Evolutionary conservation across 2,888 invertebrate species (phyloP).

Genomic region (Heteromyza rotundicornis): DNA sequence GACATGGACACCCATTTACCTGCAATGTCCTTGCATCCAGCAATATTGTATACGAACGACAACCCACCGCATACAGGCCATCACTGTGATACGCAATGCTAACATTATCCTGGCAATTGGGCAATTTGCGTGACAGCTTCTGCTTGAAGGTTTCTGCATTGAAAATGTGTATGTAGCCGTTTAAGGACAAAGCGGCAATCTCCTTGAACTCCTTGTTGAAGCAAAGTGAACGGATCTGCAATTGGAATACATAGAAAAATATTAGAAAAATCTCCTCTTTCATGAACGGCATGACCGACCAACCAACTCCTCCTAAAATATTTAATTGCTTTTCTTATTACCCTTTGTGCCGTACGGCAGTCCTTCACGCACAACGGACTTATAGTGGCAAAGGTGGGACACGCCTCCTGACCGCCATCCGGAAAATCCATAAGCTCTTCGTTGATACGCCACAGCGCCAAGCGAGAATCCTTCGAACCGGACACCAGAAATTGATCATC

Average conservation of each 20-base stretch:
- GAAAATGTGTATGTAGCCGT: constrained; percentile 94
- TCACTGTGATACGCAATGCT: constrained; percentile 87
- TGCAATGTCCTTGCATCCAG: constrained; percentile 88
- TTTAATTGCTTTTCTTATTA: too few species aligned
- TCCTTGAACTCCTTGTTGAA: constrained; percentile 87
- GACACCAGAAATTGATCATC: constrained; percentile 95
- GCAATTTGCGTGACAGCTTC: constrained; percentile 84
- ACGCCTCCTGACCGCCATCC: constrained; percentile 57
- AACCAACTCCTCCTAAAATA: too few species aligned
- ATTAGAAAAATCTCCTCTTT: too few species aligned
- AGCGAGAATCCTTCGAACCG: constrained; percentile 88
- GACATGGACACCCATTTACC: too few species aligned
- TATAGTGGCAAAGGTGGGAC: constrained; percentile 66
- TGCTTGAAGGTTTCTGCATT: constrained; percentile 88
- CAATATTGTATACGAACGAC: constrained; percentile 88
- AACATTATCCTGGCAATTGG: constrained; percentile 90
- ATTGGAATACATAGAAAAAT: constrained; percentile 19
- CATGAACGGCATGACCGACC: not conserved
- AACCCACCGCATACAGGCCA: constrained; percentile 91
- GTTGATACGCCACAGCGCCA: constrained; percentile 88
- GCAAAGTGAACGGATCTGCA: constrained; percentile 78
- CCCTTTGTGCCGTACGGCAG: constrained; percentile 77
- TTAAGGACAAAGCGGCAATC: constrained; percentile 88
- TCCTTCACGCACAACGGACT: constrained; percentile 76
- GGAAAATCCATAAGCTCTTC: constrained; percentile 61